Base-by-base conservation (phyloP, 2,888 invertebrate genomes). In the Ligdia adustata region DNA sequence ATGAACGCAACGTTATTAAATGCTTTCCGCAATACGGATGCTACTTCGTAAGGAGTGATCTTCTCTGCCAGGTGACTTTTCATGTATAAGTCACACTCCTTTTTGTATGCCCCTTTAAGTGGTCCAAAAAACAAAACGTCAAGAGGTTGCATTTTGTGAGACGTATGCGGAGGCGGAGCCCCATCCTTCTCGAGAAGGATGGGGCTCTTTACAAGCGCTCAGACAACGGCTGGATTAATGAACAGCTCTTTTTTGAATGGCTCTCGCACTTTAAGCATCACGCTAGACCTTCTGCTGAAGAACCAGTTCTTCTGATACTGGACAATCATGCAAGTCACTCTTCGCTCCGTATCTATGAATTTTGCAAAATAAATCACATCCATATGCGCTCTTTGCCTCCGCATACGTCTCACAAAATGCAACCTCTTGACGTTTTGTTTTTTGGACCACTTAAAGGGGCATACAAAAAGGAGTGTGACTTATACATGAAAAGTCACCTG, bases 281-380 rank as follows among this genome's bases (percentile, higher is more conserved):
- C n/a, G n/a, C n/a, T n/a, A n/a, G n/a, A n/a, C n/a, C n/a, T n/a
- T n/a, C n/a, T n/a, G n/a, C n/a, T n/a, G n/a, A n/a, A n/a, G n/a
- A n/a, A n/a, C n/a, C n/a, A n/a, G n/a, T n/a, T 11, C 47, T 79
- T 16, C 60, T 78, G 46, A 60, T 63, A 18, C 35, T 63, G n/a
- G 60, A 64, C 16, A n/a, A n/a, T n/a, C n/a, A n/a, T n/a, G n/a
- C n/a, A n/a, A n/a, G n/a, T n/a, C n/a, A n/a, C n/a, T n/a, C n/a
- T n/a, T n/a, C n/a, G n/a, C n/a, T n/a, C n/a, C n/a, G n/a, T n/a
- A n/a, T n/a, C n/a, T n/a, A n/a, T n/a, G n/a, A n/a, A n/a, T n/a
- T n/a, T n/a, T n/a, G n/a, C n/a, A n/a, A n/a, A n/a, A n/a, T n/a
- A n/a, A n/a, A n/a, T n/a, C n/a, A n/a, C n/a, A n/a, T n/a, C n/a